phyloP scores from a whole-genome alignment of 2,797 vertebrate genomes.

The Knipowitschia caucasica region DNA sequence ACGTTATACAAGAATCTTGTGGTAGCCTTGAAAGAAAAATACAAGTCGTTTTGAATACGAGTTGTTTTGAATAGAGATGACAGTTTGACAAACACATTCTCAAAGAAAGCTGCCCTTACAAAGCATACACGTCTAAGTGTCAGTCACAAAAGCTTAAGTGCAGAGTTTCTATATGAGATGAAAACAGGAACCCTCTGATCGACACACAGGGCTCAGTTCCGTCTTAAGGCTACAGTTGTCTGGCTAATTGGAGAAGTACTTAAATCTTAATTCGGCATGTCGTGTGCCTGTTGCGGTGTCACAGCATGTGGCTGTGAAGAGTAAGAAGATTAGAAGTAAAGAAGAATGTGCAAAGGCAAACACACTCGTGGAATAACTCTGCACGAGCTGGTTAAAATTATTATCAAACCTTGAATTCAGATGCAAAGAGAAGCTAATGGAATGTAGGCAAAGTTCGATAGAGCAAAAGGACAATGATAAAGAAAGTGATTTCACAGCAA shows the following conservation, averaged over 20 bases:
- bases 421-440: no score
- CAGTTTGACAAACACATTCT: background rate
- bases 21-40: constrained; percentile 19
- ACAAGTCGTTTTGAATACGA: background rate
- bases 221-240: constrained; percentile 27
- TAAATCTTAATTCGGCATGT: constrained; percentile 10
- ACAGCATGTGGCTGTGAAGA: constrained; percentile 21
- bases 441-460: no score
- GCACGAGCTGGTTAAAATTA: background rate
- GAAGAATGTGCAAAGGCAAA: constrained; percentile 14
- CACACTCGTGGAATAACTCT: background rate
- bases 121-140: background rate
- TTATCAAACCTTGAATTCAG: no score
- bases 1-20: no score
- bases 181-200: constrained; percentile 40
- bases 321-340: constrained; percentile 56
- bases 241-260: constrained; percentile 15
- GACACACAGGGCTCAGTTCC: constrained; percentile 43
- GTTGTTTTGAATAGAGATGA: background rate
- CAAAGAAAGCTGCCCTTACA: background rate
- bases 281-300: constrained; percentile 8
- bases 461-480: no score
- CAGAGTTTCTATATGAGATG: background rate
- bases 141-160: background rate
- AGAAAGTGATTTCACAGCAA: no score